Conservation (phyloP, 2,113 vertebrate species). For the Cyrtonyx montezumae region DNA sequence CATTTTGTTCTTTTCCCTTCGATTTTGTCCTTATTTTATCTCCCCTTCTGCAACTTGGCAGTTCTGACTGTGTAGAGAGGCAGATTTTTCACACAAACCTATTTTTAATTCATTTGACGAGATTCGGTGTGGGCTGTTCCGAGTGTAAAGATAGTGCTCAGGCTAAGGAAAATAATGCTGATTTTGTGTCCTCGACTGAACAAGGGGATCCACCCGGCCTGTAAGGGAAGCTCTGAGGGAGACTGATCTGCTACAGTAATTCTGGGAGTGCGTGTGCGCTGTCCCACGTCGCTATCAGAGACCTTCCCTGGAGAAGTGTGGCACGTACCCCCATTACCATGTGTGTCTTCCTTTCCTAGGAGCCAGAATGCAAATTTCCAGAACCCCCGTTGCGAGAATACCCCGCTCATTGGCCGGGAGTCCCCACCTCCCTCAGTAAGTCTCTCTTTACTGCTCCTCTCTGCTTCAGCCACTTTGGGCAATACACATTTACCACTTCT, state of each 20-base stretch:
- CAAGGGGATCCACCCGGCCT: neutral
- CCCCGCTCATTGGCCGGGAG: slow-evolving; percentile 96
- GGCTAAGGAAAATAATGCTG: neutral
- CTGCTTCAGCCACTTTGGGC: slow-evolving; percentile 55
- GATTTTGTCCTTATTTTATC: slow-evolving; percentile 55
- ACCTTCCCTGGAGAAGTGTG: neutral
- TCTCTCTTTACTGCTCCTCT: slow-evolving; percentile 72
- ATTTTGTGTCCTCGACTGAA: neutral
- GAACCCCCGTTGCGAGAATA: slow-evolving; percentile 98
- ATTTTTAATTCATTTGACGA: slow-evolving; percentile 56
- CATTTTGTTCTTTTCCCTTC: neutral
- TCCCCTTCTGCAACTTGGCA: slow-evolving; percentile 15
- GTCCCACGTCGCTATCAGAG: neutral
- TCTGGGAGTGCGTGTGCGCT: neutral
- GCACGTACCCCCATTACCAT: slow-evolving; percentile 22
- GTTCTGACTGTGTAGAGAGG: neutral
- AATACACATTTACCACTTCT: neutral
- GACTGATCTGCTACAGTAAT: neutral
- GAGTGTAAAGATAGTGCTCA: slow-evolving; percentile 12
- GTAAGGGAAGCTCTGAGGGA: neutral
- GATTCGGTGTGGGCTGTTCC: slow-evolving; percentile 40
- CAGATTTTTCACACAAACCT: slow-evolving; percentile 42
- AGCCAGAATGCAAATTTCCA: slow-evolving; percentile 98
- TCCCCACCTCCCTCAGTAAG: slow-evolving; percentile 98
- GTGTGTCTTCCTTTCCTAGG: slow-evolving; percentile 78